A percentile compares a stretch with the other conserved stretches of the same genome.
Conservation (phyloP, 2,113 vertebrate species). For the Cynoglossus semilaevis region DNA sequence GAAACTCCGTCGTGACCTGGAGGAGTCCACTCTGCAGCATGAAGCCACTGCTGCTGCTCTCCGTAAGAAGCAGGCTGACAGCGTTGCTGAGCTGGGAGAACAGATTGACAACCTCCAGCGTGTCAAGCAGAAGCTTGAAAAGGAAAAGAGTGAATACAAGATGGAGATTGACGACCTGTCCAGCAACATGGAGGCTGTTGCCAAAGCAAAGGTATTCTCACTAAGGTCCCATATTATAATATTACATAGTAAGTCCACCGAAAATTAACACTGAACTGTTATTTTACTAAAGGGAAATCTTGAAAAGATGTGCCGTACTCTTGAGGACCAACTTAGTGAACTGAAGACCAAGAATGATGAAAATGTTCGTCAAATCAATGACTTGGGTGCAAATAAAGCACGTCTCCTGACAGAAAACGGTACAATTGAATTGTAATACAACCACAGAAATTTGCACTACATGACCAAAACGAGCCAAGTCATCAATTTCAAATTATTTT, state of each 20-base stretch:
- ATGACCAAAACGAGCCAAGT: background rate
- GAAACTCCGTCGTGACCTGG: conserved; percentile 86
- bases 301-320: conserved; percentile 62
- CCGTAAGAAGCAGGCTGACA: conserved; percentile 81
- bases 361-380: conserved; percentile 58
- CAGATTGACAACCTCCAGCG: background rate
- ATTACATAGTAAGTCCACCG: no score
- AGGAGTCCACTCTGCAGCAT: conserved; percentile 90
- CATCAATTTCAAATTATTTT: background rate
- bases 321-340: conserved; percentile 65
- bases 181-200: conserved; percentile 7
- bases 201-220: conserved; percentile 6
- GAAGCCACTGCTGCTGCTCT: conserved; percentile 82
- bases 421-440: conserved; percentile 4
- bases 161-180: conserved; percentile 7
- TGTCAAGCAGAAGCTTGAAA: conserved; percentile 4
- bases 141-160: conserved; percentile 5
- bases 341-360: conserved; percentile 64
- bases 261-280: background rate
- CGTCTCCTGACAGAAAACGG: conserved; percentile 65
- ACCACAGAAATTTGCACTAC: background rate
- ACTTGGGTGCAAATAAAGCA: conserved; percentile 49
- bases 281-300: conserved; percentile 49
- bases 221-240: no score
- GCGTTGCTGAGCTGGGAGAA: background rate